Evolutionary conservation across 2,888 invertebrate species (phyloP), one percentile per base, ranked within the genome.

Genomic region (Calameuta idolon): DNA sequence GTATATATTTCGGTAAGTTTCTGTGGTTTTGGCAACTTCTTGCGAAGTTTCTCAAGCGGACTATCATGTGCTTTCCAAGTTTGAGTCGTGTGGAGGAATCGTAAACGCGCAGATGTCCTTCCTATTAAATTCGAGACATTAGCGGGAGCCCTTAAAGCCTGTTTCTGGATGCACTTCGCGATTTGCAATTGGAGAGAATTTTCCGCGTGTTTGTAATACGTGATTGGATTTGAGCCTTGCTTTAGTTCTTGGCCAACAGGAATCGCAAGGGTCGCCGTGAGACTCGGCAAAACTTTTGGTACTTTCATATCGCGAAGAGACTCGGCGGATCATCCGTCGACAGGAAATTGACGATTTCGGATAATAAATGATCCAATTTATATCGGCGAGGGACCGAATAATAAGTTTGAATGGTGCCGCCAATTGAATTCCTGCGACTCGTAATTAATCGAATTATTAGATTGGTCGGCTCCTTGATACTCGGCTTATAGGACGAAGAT

Each of bases 371-470:
- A 79, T 74, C 77, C 79, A 74, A 79, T 79, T 76, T 75, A 34
- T 23, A 33, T 31, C 69, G 76, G 74, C 73, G 79, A 80, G 81
- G 80, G 79, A 77, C 73, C 78, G 80, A 80, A 55, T 55, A 55
- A 55, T 55, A 79, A 81, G 77, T 81, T 81, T 79, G 77, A 80
- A 81, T 80, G 33, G 77, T 30, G 40, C 37, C 11, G 1, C 76
- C 68, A 33, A 71, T 33, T 74, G 35, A 69, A 76, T 77, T 75
- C 75, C 69, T 74, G 78, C 80, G 81, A 77, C 81, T 82, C 79
- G 68, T 82, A 79, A 85, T 85, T 82, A 85, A 85, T 85, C 83
- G 82, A 85, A 85, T 85, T 80, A 83, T 69, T 74, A 80, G 80
- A 81, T 81, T 75, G 78, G 75, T 77, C 69, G 55, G 76, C 55